phyloP scores from a whole-genome alignment of 2,888 invertebrate genomes.

The Acronicta aceris region DNA sequence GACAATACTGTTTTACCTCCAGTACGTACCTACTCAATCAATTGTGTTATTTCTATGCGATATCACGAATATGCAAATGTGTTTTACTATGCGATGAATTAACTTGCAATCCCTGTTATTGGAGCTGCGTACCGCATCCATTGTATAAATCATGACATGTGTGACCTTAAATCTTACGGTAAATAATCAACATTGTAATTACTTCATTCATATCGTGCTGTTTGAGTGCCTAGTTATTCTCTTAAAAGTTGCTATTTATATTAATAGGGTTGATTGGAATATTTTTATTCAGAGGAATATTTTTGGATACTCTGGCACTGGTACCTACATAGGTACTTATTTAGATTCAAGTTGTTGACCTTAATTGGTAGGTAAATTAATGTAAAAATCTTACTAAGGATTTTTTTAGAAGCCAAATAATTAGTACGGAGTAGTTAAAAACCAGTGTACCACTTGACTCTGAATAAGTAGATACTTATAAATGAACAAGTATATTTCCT shows the following conservation, averaged over 20 bases:
- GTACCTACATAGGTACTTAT: too few species aligned
- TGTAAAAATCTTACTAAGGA: too few species aligned
- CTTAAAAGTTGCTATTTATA: not conserved
- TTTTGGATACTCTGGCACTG: not conserved
- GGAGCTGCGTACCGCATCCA: constrained; percentile 62
- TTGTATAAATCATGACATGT: constrained; percentile 56
- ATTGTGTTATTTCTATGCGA: constrained; percentile 74
- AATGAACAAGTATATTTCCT: constrained; percentile 48
- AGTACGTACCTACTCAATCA: constrained; percentile 61
- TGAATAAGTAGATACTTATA: constrained; percentile 30
- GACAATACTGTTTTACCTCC: constrained; percentile 62
- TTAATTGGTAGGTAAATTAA: not conserved
- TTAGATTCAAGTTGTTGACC: not conserved
- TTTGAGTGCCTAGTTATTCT: constrained; percentile 4
- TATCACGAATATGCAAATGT: constrained; percentile 74
- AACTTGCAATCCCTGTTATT: constrained; percentile 69
- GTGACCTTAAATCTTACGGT: constrained; percentile 58
- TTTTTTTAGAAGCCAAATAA: too few species aligned
- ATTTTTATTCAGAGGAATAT: not conserved
- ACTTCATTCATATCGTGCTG: constrained; percentile 30
- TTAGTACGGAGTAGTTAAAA: not conserved
- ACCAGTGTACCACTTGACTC: constrained; percentile 7
- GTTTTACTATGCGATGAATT: constrained; percentile 66
- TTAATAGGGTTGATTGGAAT: not conserved
- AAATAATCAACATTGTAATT: constrained; percentile 43